Conservation (phyloP, 2,797 vertebrate genomes). For the Buceros bicornis region DNA sequence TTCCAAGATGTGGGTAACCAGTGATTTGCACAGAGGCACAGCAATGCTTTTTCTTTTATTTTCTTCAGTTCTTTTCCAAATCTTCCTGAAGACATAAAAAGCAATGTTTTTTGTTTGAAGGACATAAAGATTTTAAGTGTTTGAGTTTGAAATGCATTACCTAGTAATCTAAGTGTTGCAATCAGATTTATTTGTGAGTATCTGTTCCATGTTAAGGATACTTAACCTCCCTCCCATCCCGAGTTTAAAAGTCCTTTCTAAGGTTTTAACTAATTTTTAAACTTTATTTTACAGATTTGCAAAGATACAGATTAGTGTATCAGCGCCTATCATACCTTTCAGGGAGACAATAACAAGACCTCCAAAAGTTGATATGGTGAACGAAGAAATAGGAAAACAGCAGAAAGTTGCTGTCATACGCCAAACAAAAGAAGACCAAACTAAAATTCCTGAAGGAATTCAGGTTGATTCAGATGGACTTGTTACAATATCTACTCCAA, state of each 20-base stretch:
- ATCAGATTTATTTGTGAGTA: not conserved
- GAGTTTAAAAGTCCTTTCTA: not conserved
- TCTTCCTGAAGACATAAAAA: no score
- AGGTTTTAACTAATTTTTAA: not conserved
- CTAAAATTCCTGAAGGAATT: constrained; percentile 85
- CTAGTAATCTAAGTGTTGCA: not conserved
- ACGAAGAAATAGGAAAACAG: constrained; percentile 94
- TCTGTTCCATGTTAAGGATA: not conserved
- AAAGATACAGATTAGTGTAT: constrained; percentile 91
- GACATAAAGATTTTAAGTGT: not conserved
- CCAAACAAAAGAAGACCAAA: constrained; percentile 90
- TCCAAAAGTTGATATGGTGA: constrained; percentile 98
- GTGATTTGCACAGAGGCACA: not conserved
- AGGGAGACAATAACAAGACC: constrained; percentile 93
- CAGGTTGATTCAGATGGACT: constrained; percentile 89
- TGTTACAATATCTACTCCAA: constrained; percentile 90
- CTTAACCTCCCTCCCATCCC: not conserved
- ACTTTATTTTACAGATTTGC: constrained; percentile 87
- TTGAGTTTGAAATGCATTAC: not conserved
- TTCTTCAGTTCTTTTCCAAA: no score
- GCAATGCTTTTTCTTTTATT: not conserved
- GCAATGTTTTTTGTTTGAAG: not conserved
- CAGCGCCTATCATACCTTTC: constrained; percentile 95
- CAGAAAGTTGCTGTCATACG: constrained; percentile 95
- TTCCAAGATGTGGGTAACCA: not conserved